These are phyloP conservation scores for Proisotoma minuta DNA, from an alignment of 2,888 invertebrate genomes.

Conservation along the genomic window DNA sequence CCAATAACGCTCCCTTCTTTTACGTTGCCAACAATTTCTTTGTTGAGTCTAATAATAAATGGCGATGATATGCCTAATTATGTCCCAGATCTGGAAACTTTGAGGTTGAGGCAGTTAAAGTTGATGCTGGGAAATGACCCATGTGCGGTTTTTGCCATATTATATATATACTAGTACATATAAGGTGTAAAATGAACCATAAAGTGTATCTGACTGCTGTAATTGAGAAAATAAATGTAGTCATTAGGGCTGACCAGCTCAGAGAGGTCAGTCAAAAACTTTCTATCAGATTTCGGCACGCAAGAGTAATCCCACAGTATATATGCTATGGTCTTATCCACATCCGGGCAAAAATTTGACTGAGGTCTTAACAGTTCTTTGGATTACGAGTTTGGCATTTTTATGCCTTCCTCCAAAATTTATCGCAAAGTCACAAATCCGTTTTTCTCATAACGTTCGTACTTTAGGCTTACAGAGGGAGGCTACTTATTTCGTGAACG, in stretches of 20 bases:
- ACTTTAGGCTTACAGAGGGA: not conserved
- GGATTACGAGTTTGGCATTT: conserved; percentile 14
- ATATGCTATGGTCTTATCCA: too few species aligned
- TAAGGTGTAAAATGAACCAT: conserved; percentile 14
- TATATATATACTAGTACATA: too few species aligned
- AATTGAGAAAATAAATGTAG: conserved; percentile 27
- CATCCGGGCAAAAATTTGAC: conserved; percentile 19
- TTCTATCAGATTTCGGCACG: conserved; percentile 23
- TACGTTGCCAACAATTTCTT: too few species aligned
- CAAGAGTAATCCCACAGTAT: conserved; percentile 13
- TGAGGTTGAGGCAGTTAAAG: too few species aligned
- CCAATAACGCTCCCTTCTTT: too few species aligned
- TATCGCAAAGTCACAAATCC: conserved; percentile 13
- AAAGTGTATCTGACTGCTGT: conserved; percentile 9
- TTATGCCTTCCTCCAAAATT: conserved; percentile 10
- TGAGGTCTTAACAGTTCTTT: conserved; percentile 12
- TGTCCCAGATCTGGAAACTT: too few species aligned
- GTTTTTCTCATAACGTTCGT: not conserved
- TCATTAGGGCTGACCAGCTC: conserved; percentile 14
- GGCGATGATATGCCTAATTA: too few species aligned
- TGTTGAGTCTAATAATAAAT: too few species aligned
- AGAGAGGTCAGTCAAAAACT: not conserved
- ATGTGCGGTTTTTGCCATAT: too few species aligned
- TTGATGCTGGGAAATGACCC: not conserved
- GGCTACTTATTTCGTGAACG: too few species aligned